Evolutionary conservation across 53 echinoderm and acorn worm genomes (phyloP), one percentile per base, ranked within the genome.

Genomic region (Paracentrotus lividus): DNA sequence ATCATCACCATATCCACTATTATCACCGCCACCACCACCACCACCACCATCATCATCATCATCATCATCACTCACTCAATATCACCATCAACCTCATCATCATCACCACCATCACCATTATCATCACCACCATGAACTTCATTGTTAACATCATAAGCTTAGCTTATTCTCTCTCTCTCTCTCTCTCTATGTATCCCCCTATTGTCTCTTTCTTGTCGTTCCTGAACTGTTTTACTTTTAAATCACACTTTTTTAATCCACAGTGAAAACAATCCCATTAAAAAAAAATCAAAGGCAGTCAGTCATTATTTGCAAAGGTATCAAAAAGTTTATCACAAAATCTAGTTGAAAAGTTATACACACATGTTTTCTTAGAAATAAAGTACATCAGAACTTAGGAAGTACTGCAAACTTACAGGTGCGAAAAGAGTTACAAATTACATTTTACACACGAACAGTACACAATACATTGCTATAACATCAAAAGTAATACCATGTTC

Each of bases 251-350:
- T 32, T 33, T 29, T 32, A 67, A 16, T 18, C 15, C 69, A 0
- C 27, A 31, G 29, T 5, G 9, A 67, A 67, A n/a, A 31, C 6
- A 0, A 81, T 45, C 10, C 44, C 1, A 47, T 45, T 81, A n/a
- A 81, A 81, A 81, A 23, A n/a, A 18, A 72, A 36, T 38, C 81
- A 81, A 12, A 47, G 5, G 0, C 47, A 44, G 44, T 13, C 16
- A 10, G 2, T n/a, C n/a, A n/a, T n/a, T n/a, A 81, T 81, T 47
- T 81, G 81, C 81, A 81, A 81, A 81, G 44, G 81, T 81, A 81
- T 81, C 81, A 72, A 81, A 81, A 81, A 42, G 47, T 81, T 81
- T 81, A 81, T 81, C 47, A 81, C 81, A 72, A 81, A 81, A 49
- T 77, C 81, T 81, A 81, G 81, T 81, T 26, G 20, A 47, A 81